Evolutionary conservation across 1,140 invertebrate genomes (phyloP).

Genomic region (Trachymyrmex cornetzi): DNA sequence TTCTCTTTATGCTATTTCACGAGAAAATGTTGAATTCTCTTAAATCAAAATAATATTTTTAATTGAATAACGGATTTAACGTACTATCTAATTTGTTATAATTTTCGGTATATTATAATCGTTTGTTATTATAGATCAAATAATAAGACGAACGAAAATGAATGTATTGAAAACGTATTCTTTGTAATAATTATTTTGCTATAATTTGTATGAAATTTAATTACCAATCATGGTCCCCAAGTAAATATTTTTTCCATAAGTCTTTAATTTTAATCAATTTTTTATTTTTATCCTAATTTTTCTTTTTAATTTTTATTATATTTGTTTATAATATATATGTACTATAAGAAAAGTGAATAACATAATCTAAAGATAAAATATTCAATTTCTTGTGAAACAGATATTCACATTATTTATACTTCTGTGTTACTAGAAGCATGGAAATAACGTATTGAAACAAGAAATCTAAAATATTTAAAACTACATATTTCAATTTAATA

Average conservation of each 20-base stretch:
- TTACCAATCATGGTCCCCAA: neutral
- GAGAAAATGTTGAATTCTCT: neutral
- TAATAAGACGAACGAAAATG: neutral
- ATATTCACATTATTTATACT: neutral
- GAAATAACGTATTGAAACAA: neutral
- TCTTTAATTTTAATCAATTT: neutral
- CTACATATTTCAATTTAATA: neutral
- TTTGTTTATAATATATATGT: neutral
- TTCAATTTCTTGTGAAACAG: neutral
- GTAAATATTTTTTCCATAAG: neutral
- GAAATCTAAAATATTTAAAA: neutral
- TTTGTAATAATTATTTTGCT: constrained; percentile 1
- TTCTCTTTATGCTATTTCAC: neutral
- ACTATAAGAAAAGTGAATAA: neutral
- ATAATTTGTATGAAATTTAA: constrained; percentile 8
- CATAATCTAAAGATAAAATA: neutral
- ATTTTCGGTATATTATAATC: neutral
- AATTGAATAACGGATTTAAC: neutral
- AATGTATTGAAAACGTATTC: no score
- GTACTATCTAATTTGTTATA: neutral
- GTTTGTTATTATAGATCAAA: neutral
- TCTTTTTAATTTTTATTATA: neutral
- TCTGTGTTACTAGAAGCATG: neutral
- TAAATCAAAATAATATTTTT: neutral
- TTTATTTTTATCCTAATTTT: neutral